Percentiles rank a stretch among this genome's conserved stretches.
phyloP scores from a whole-genome alignment of 2,113 vertebrate genomes.

The Pandion haliaetus region DNA sequence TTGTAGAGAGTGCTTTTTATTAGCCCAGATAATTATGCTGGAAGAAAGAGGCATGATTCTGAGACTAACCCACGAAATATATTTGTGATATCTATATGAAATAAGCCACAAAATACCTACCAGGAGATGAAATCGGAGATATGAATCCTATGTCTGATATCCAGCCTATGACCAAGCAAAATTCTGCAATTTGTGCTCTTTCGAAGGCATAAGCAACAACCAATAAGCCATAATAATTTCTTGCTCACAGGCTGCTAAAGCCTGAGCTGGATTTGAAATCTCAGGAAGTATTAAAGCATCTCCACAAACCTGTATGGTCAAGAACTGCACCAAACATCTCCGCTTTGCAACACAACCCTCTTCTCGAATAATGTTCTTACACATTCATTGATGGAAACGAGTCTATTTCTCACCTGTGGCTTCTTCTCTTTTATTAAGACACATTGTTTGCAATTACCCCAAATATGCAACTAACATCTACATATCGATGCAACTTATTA shows the following conservation, averaged over 20 bases:
- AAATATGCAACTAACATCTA: neutral
- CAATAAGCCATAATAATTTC: rapidly evolving
- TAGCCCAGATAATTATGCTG: neutral
- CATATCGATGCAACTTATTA: neutral
- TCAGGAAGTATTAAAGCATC: neutral
- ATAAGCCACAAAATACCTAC: neutral
- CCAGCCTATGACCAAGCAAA: rapidly evolving
- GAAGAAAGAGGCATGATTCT: neutral
- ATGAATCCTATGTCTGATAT: neutral
- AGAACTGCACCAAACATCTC: neutral
- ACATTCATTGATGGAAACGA: neutral
- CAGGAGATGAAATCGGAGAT: neutral
- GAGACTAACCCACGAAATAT: neutral
- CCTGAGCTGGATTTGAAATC: neutral
- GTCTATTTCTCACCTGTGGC: neutral
- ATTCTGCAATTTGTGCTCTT: neutral
- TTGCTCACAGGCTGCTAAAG: neutral
- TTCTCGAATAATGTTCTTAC: neutral
- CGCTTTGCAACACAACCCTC: neutral
- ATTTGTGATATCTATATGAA: neutral
- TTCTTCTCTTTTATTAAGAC: neutral
- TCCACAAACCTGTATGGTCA: neutral
- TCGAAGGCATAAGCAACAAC: neutral
- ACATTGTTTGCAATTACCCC: neutral
- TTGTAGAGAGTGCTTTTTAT: neutral